Percentiles rank a stretch among this genome's conserved stretches.
Evolutionary conservation across 2,888 invertebrate genomes (phyloP).

Genomic region (Melanophora roralis): DNA sequence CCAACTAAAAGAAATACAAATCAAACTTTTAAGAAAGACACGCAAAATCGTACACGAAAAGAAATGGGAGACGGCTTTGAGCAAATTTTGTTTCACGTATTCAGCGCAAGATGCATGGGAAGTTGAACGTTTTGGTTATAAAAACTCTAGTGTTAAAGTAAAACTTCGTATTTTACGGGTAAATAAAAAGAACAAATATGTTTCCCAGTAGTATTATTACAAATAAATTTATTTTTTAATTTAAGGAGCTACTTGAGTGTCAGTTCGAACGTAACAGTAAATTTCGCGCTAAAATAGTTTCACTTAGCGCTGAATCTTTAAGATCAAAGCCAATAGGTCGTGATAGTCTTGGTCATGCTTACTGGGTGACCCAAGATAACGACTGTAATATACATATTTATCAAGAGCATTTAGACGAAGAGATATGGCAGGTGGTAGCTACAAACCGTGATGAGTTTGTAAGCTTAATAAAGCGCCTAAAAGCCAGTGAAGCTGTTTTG

Average conservation of each 20-base stretch:
- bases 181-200: not conserved
- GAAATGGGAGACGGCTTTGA: conserved; percentile 92
- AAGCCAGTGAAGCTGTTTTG: conserved; percentile 83
- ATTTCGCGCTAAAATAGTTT: conserved; percentile 92
- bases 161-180: conserved; percentile 95
- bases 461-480: conserved; percentile 85
- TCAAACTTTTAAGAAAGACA: conserved; percentile 91
- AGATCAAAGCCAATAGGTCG: conserved; percentile 93
- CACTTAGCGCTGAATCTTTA: conserved; percentile 86
- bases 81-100: conserved; percentile 94
- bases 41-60: conserved; percentile 89
- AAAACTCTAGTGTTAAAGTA: conserved; percentile 90
- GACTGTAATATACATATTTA: conserved; percentile 94
- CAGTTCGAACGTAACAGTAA: conserved; percentile 97
- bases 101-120: conserved; percentile 95
- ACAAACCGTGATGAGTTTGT: conserved; percentile 89
- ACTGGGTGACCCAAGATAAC: conserved; percentile 95
- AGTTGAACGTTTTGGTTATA: conserved; percentile 96
- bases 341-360: conserved; percentile 92
- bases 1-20: conserved; percentile 90
- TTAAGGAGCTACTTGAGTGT: conserved; percentile 89
- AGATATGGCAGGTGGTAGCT: conserved; percentile 95
- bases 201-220: not conserved
- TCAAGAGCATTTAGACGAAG: conserved; percentile 96
- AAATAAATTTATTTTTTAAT: not conserved